A percentile compares a stretch with the other conserved stretches of the same genome.
phyloP scores from a whole-genome alignment of 2,797 vertebrate species.

The Propithecus perrieri region DNA sequence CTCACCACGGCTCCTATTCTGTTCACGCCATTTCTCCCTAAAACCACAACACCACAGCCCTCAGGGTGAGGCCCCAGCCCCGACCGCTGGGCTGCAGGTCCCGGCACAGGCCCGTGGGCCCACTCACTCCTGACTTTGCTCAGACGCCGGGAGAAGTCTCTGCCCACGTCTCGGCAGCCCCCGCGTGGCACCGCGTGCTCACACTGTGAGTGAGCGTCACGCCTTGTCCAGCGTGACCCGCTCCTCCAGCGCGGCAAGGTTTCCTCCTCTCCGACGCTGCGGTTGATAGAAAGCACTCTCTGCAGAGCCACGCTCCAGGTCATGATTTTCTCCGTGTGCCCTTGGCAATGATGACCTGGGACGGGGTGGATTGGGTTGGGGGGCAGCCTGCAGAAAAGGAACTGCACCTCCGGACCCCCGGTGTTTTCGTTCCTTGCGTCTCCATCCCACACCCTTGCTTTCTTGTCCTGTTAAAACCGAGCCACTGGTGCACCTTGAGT shows the following conservation, averaged over 20 bases:
- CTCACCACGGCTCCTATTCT: neutral
- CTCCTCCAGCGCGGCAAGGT: fast-evolving
- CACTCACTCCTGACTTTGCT: neutral
- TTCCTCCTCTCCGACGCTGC: fast-evolving
- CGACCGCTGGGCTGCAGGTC: fast-evolving
- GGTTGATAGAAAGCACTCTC: fast-evolving
- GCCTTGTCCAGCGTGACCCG: fast-evolving
- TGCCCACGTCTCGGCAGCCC: too few relatives aligned
- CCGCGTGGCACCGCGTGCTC: fast-evolving
- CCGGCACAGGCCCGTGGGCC: neutral
- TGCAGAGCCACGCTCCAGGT: fast-evolving
- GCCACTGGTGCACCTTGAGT: fast-evolving
- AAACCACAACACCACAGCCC: neutral
- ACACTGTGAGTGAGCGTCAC: fast-evolving
- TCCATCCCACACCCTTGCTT: neutral
- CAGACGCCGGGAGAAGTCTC: neutral
- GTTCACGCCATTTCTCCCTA: neutral
- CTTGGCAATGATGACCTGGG: neutral
- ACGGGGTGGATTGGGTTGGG: fast-evolving
- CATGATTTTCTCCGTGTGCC: fast-evolving
- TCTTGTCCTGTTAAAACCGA: neutral
- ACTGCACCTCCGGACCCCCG: fast-evolving
- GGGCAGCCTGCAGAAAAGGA: too few relatives aligned
- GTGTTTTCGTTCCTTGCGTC: fast-evolving
- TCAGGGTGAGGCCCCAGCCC: fast-evolving